Conservation (phyloP, 2,888 invertebrate species). For the Zaprionus obscuricornis region DNA sequence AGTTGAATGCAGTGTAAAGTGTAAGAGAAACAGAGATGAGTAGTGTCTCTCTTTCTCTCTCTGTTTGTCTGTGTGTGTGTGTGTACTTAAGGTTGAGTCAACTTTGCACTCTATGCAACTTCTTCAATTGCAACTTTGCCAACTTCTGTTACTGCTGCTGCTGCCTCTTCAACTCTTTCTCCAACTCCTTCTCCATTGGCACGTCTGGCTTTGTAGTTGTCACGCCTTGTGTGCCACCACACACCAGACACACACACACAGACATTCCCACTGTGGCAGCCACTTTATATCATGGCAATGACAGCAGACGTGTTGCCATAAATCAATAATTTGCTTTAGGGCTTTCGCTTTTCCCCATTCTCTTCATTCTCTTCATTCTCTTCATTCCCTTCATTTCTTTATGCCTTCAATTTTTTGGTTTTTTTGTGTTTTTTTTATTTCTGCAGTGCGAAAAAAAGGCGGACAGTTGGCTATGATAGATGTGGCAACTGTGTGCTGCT, state of each 20-base stretch:
- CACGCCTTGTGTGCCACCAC: neutral
- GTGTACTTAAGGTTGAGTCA: slow-evolving; percentile 67
- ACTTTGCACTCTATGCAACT: slow-evolving; percentile 56
- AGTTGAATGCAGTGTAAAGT: slow-evolving; percentile 11
- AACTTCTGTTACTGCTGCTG: neutral
- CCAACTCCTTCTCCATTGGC: slow-evolving; percentile 1
- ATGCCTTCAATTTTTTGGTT: no score
- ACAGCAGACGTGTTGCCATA: slow-evolving; percentile 57
- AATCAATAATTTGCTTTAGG: slow-evolving; percentile 56
- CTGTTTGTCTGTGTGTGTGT: no score
- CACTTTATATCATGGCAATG: slow-evolving; percentile 51
- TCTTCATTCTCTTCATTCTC: neutral
- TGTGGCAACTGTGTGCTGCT: no score
- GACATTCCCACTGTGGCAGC: slow-evolving; percentile 12
- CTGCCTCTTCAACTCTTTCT: slow-evolving; percentile 8
- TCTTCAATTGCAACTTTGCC: neutral
- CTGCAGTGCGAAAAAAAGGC: no score
- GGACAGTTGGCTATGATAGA: no score
- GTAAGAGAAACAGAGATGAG: neutral
- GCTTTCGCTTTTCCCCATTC: slow-evolving; percentile 3
- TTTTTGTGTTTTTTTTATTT: no score
- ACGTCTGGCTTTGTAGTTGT: neutral
- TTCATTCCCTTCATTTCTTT: neutral
- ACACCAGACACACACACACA: neutral
- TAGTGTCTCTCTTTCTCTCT: slow-evolving; percentile 23